Percentiles rank a stretch among this genome's conserved stretches.
Conservation (phyloP, 2,888 invertebrate genomes). For the Orthosia incerta region DNA sequence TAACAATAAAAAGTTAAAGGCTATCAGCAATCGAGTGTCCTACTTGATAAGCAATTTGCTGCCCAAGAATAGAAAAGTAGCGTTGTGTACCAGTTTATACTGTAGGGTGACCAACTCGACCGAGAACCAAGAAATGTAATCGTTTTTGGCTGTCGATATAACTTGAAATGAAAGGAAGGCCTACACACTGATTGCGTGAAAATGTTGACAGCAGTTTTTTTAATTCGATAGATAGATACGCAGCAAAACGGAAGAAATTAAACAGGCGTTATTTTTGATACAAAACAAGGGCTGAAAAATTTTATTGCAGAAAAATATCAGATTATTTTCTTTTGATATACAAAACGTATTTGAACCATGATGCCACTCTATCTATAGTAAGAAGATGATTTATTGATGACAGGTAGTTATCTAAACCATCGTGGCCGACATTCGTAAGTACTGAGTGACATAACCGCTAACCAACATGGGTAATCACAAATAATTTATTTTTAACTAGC, state of each 20-base stretch:
- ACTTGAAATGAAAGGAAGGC: no score
- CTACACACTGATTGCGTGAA: no score
- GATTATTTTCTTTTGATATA: no score
- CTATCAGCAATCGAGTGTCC: background rate
- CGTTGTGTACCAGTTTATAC: background rate
- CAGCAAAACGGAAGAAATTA: no score
- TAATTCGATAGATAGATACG: no score
- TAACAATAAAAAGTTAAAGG: background rate
- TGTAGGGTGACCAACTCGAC: background rate
- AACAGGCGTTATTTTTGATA: no score
- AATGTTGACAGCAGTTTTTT: no score
- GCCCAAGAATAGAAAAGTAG: background rate
- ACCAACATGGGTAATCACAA: background rate
- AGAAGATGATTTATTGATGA: slow-evolving; percentile 7
- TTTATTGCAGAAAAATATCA: no score
- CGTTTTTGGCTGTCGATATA: no score
- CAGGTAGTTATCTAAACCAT: slow-evolving; percentile 3
- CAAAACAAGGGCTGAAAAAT: no score
- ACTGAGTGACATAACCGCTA: background rate
- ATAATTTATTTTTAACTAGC: background rate
- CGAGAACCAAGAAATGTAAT: no score
- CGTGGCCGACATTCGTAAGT: background rate
- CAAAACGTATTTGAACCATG: background rate
- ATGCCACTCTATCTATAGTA: background rate
- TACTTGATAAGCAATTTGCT: slow-evolving; percentile 10